These are phyloP conservation scores for Pygoscelis adeliae DNA, from an alignment of 2,113 vertebrate species.

Conservation along the genomic window DNA sequence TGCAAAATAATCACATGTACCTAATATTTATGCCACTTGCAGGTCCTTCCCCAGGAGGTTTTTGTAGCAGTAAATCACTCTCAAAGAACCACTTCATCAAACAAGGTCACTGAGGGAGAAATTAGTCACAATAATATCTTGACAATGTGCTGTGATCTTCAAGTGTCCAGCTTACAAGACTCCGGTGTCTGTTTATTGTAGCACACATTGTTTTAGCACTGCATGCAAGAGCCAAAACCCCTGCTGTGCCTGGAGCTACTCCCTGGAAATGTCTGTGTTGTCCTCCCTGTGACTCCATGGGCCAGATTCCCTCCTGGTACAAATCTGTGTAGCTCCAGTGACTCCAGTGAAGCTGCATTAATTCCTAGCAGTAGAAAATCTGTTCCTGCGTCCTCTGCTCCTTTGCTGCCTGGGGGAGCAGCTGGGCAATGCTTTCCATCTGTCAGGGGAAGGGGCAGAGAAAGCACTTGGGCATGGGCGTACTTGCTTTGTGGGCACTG, in stretches of 20 bases:
- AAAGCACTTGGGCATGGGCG: background rate
- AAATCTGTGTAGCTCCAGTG: background rate
- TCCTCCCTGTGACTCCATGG: background rate
- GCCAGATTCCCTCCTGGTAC: background rate
- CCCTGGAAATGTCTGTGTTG: background rate
- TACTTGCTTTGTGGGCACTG: background rate
- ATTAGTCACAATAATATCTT: conserved; percentile 4
- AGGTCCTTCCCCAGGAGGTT: background rate
- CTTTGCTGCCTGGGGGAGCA: background rate
- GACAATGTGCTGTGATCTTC: background rate
- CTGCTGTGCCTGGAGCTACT: background rate
- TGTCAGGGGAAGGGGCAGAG: background rate
- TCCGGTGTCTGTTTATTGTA: rapidly evolving
- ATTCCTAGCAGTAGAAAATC: background rate
- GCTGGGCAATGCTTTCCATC: background rate
- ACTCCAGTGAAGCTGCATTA: background rate
- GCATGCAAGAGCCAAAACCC: background rate
- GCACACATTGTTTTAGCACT: background rate
- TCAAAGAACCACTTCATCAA: background rate
- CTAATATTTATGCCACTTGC: background rate
- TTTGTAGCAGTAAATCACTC: background rate
- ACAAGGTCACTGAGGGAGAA: background rate
- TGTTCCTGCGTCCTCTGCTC: background rate
- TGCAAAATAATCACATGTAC: background rate
- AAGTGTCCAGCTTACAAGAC: background rate